Evolutionary conservation across 2,113 vertebrate genomes (phyloP).

Genomic region (Laticauda laticaudata): DNA sequence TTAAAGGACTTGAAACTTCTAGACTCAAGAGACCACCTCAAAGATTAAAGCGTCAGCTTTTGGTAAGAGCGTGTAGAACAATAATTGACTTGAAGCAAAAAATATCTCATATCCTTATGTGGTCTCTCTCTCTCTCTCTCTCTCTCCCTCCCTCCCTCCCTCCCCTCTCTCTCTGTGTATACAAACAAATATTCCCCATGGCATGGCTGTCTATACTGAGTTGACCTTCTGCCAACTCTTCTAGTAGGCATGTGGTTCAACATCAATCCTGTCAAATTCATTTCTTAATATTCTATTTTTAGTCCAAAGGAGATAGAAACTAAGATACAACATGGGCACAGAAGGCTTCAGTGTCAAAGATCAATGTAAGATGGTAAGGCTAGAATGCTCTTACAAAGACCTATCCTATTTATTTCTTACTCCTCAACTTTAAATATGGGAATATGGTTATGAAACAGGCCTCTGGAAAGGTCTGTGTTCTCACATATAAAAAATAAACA

Average conservation of each 20-base stretch:
- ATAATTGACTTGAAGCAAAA: constrained; percentile 37
- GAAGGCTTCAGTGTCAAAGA: neutral
- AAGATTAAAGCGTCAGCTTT: constrained; percentile 57
- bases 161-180: neutral
- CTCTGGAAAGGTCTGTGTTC: neutral
- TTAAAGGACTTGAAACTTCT: constrained; percentile 34
- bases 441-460: neutral
- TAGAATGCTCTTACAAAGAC: neutral
- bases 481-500: neutral
- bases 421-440: neutral
- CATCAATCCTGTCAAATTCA: neutral
- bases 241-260: neutral
- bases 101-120: constrained; percentile 6
- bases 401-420: neutral
- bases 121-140: neutral
- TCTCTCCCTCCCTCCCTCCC: no score
- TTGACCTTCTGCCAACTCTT: neutral
- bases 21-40: constrained; percentile 55
- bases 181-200: neutral
- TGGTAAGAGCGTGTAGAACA: constrained; percentile 35
- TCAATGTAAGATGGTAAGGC: neutral
- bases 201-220: neutral
- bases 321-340: neutral
- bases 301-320: neutral
- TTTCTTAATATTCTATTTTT: neutral